Conservation (phyloP, 2,113 vertebrate species). For the Leiothrix lutea region DNA sequence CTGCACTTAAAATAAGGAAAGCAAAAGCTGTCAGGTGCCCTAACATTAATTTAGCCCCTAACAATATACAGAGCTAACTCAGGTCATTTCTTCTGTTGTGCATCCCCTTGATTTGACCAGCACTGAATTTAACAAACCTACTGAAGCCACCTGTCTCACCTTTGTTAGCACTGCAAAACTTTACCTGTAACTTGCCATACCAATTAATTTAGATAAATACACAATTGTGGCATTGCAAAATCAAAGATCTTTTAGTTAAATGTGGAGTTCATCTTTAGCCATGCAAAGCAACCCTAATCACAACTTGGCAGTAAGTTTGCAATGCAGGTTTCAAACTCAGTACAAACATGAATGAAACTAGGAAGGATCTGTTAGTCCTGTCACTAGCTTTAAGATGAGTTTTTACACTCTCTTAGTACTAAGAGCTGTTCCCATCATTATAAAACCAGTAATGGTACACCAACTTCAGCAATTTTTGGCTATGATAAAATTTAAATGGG, state of each 20-base stretch:
- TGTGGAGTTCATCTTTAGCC: background rate
- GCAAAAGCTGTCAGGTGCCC: background rate
- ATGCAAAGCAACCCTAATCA: background rate
- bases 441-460: background rate
- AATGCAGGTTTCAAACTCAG: background rate
- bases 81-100: background rate
- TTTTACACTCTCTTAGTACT: background rate
- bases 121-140: background rate
- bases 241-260: background rate
- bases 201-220: background rate
- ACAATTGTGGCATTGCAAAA: background rate
- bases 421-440: background rate
- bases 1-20: background rate
- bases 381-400: background rate
- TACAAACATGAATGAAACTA: background rate
- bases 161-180: background rate
- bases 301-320: background rate
- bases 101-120: background rate
- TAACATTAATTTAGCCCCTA: background rate
- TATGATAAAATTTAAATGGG: background rate
- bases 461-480: background rate
- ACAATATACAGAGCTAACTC: background rate
- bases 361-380: background rate
- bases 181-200: background rate
- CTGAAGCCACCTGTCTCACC: background rate